Conservation (phyloP, 2,888 invertebrate species). For the Aromia moschata region DNA sequence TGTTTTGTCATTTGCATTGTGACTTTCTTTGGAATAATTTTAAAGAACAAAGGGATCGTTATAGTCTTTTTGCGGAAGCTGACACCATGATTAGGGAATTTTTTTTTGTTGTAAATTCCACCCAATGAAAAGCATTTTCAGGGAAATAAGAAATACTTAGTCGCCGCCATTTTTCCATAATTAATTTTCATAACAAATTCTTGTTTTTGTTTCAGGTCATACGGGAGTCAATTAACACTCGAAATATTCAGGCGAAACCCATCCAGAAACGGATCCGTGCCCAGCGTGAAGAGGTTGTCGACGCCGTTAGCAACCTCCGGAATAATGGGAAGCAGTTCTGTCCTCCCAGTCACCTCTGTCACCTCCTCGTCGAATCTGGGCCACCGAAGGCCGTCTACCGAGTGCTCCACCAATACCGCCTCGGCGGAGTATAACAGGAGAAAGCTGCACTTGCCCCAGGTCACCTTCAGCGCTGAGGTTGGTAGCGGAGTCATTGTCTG, state of each 20-base stretch:
- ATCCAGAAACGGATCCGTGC: constrained; percentile 61
- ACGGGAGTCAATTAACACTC: constrained; percentile 74
- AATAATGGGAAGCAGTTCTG: constrained; percentile 63
- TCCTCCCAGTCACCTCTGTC: constrained; percentile 39
- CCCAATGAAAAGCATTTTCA: no score
- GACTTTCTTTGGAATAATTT: no score
- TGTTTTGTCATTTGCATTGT: no score
- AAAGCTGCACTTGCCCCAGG: constrained; percentile 79
- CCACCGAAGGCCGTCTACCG: constrained; percentile 71
- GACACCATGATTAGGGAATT: no score
- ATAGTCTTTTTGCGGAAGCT: no score
- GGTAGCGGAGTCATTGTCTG: constrained; percentile 87
- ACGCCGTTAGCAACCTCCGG: constrained; percentile 46
- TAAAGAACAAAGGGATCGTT: no score
- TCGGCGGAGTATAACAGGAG: constrained; percentile 65
- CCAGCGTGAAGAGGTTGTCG: constrained; percentile 47
- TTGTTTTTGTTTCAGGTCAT: constrained; percentile 69
- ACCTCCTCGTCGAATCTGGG: constrained; percentile 39
- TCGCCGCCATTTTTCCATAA: no score
- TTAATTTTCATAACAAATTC: no score
- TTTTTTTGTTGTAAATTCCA: no score
- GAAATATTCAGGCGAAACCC: constrained; percentile 76
- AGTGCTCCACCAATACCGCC: constrained; percentile 73
- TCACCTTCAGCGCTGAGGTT: constrained; percentile 91
- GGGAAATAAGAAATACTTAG: no score